Base-by-base conservation (phyloP, 2,113 vertebrate species). In the Hippocampus barbouri region DNA sequence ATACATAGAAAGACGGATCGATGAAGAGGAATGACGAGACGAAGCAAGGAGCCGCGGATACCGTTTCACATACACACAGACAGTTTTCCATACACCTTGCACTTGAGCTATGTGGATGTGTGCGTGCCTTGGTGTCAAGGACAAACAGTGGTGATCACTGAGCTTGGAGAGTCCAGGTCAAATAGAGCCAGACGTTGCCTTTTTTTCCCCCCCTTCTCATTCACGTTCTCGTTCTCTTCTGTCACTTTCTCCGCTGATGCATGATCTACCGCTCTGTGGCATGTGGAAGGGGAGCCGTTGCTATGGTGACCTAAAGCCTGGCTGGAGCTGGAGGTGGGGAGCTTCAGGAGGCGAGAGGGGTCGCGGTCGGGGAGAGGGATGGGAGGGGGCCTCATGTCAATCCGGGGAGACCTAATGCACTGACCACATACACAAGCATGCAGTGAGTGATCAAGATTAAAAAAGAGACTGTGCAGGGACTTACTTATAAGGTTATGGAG, bases 401-500 rank as follows among this genome's bases (percentile, higher is more conserved):
- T 71, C 71, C 62, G 15, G 78, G 54, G 70, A 74, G 72, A 79
- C 69, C 77, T 43, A 71, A 71, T 65, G 68, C 64, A 71, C 69
- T 14, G 70, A 47, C 34, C 69, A 68, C 86, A 78, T 75, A 74
- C 74, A 78, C 60, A 68, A 41, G 25, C 79, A 66, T 67, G 81
- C 81, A 74, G 77, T 43, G 49, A 85, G 83, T 83, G 86, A 91
- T 91, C 87, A 89, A 89, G 89, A 91, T 89, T 89, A 89, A 84
- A 86, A 85, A 79, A 84, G 82, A 85, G 83, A 84, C 75, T 89
- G 87, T 85, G 86, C 88, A 83, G 86, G 75, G 87, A 91, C 85
- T 88, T 85, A 90, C 89, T 90, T 89, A 89, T 91, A 89, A 89
- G 89, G 89, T 89, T 89, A 91, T 85, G 85, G 85, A 82, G 86